phyloP scores from a whole-genome alignment of 2,888 invertebrate genomes.

The Macrosoma leucophasiata region DNA sequence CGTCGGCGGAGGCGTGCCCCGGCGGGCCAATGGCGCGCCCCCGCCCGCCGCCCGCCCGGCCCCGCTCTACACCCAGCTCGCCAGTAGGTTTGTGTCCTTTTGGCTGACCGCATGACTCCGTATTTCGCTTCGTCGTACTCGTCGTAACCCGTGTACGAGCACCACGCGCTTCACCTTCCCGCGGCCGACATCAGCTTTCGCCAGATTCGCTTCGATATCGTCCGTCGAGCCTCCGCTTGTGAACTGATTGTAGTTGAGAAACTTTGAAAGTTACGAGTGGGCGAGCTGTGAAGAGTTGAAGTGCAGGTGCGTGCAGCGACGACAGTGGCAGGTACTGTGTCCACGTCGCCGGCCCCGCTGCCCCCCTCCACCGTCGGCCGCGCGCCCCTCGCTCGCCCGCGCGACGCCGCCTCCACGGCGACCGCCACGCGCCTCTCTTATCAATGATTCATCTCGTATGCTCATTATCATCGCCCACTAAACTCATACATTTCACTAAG shows the following conservation, averaged over 20 bases:
- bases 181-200: conserved; percentile 63
- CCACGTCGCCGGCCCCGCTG: conserved; percentile 32
- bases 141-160: conserved; percentile 65
- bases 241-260: conserved; percentile 46
- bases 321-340: conserved; percentile 62
- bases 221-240: no score
- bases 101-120: conserved; percentile 77
- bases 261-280: conserved; percentile 39
- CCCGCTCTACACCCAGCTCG: conserved; percentile 60
- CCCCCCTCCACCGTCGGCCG: conserved; percentile 31
- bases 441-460: conserved; percentile 44
- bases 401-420: conserved; percentile 35
- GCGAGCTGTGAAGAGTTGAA: conserved; percentile 47
- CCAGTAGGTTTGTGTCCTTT: conserved; percentile 77
- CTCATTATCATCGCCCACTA: conserved; percentile 29
- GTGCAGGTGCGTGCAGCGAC: conserved; percentile 51
- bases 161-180: conserved; percentile 63
- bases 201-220: conserved; percentile 43
- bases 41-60: conserved; percentile 49
- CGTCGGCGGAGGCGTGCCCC: conserved; percentile 61
- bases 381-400: conserved; percentile 28
- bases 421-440: conserved; percentile 42
- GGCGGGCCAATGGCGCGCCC: conserved; percentile 66
- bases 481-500: conserved; percentile 2
- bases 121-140: conserved; percentile 74